phyloP scores from a whole-genome alignment of 2,113 vertebrate genomes.

The Clarias magur region DNA sequence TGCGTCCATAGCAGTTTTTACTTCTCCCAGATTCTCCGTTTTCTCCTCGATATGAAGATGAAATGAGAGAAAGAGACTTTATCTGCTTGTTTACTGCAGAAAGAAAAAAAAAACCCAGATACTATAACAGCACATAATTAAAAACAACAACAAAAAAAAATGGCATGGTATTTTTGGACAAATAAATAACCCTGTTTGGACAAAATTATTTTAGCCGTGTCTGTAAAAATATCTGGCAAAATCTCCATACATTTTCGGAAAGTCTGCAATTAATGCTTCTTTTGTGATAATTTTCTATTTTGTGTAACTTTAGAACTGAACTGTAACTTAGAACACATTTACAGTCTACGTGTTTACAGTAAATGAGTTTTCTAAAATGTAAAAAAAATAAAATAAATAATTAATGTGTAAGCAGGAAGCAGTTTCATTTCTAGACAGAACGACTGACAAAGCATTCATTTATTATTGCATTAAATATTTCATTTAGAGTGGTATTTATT shows the following conservation, averaged over 20 bases:
- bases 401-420: not conserved
- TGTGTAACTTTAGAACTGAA: not conserved
- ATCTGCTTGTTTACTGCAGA: slow-evolving; percentile 78
- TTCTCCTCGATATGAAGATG: slow-evolving; percentile 76
- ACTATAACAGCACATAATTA: not conserved
- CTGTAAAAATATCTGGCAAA: too few species aligned
- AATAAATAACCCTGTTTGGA: too few species aligned
- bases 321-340: too few species aligned
- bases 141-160: too few species aligned
- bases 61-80: slow-evolving; percentile 82
- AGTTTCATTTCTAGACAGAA: not conserved
- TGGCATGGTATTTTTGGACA: too few species aligned
- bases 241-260: too few species aligned
- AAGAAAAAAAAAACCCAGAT: not conserved
- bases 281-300: not conserved
- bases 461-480: not conserved
- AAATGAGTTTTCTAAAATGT: not conserved
- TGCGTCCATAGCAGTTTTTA: slow-evolving; percentile 87
- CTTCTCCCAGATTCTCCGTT: slow-evolving; percentile 77
- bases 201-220: too few species aligned
- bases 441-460: not conserved
- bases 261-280: not conserved
- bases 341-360: too few species aligned
- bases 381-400: not conserved
- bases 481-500: not conserved